Base-by-base conservation (phyloP, 2,113 vertebrate genomes). In the Toxotes jaculatrix region DNA sequence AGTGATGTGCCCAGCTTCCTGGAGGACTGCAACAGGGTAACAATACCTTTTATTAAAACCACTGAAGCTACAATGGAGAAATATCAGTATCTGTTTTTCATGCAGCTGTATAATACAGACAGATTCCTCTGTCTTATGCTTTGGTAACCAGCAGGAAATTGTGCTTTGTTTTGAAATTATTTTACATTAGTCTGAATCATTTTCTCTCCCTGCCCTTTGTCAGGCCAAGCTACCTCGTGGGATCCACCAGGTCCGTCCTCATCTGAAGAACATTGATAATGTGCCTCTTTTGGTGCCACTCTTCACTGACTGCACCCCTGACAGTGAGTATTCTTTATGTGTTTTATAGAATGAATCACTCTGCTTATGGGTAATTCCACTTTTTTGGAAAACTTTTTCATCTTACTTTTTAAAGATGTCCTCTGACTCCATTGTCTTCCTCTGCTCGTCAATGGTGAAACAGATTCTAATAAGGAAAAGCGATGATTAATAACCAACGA, bases 1-100 rank as follows among this genome's bases (percentile, higher is more conserved):
- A 99, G 98, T 0, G 98, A 99, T n/a, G 96, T 99, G 72, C 97
- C 98, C 92, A 99, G 98, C 93, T 99, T 99, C 84, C 91, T 99
- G 89, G 98, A 99, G 88, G 98, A 99, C 91, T 98, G 97, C 68
- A 99, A 99, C 89, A 92, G 98, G 95, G 98, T 99, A 93, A 71
- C 76, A 0, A 3, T n/a, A 3, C 1, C 38, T 27, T 27, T 27
- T 27, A 27, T 27, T 27, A 27, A 27, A 27, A 27, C 27, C 27
- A 27, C 27, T 27, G 27, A 27, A 27, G 27, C 27, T 27, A 27
- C 27, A 27, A 27, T 27, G 27, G 27, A 27, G 27, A 27, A 27
- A 27, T 27, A 27, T 27, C 27, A 27, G 27, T 27, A 27, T 27
- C 27, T 40, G 38, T 8, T 40, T 40, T 43, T 43, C 42, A 13